These are phyloP conservation scores for Rissa tridactyla DNA, from an alignment of 2,113 vertebrate species.

Conservation along the genomic window DNA sequence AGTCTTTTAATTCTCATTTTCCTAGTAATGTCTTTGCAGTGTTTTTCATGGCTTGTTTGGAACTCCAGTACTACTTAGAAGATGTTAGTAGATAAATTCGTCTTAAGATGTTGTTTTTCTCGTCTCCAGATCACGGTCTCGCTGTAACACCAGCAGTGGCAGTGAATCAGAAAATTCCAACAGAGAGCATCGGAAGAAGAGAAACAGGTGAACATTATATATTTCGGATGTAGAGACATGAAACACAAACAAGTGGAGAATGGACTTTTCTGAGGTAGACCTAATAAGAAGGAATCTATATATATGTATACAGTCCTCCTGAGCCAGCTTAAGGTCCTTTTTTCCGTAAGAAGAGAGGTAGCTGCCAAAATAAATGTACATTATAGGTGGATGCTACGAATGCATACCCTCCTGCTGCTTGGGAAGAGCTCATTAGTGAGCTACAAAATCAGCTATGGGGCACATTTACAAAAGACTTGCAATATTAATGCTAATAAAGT, in stretches of 20 bases:
- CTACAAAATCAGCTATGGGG: neutral
- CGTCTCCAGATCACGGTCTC: slow-evolving; percentile 81
- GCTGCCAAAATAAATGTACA: neutral
- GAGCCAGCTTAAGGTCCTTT: neutral
- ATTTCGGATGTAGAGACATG: neutral
- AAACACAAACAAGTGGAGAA: neutral
- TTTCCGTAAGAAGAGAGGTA: neutral
- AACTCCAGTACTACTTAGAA: neutral
- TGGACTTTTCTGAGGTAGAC: neutral
- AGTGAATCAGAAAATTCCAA: slow-evolving; percentile 89
- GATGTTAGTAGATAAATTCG: neutral
- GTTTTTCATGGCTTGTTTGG: neutral
- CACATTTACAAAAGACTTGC: neutral
- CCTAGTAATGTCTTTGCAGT: neutral
- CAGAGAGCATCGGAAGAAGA: slow-evolving; percentile 85
- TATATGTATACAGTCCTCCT: neutral
- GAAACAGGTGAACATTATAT: slow-evolving; percentile 76
- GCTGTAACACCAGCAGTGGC: slow-evolving; percentile 89
- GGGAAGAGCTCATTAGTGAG: neutral
- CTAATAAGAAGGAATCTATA: neutral
- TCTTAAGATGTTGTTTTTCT: neutral
- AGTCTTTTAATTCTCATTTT: neutral
- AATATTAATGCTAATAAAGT: neutral
- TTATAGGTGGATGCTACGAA: neutral
- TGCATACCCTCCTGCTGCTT: neutral